Conservation (phyloP, 2,113 vertebrate genomes). For the Mobula hypostoma region DNA sequence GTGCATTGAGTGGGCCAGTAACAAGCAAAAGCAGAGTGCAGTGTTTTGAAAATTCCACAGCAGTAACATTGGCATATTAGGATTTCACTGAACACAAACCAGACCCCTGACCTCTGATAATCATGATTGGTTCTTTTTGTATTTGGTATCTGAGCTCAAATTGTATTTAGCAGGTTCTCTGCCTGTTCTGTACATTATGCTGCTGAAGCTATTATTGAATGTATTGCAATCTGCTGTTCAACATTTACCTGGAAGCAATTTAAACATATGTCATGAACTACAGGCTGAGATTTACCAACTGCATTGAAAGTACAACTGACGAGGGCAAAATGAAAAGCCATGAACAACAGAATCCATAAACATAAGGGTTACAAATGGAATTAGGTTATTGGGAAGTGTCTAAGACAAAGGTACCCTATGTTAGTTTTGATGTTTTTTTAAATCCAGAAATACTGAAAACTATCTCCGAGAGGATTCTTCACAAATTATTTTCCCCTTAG, state of each 20-base stretch:
- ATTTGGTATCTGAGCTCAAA: neutral
- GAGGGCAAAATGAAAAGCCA: neutral
- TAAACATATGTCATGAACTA: neutral
- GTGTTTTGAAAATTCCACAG: neutral
- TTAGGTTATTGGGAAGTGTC: neutral
- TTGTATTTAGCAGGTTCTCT: neutral
- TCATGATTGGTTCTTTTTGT: neutral
- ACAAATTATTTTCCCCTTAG: neutral
- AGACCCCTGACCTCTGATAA: neutral
- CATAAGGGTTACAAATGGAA: neutral
- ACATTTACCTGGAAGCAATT: neutral
- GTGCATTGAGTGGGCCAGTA: no score
- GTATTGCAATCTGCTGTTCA: slow-evolving; percentile 6
- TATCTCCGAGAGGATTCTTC: neutral
- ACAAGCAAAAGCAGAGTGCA: no score
- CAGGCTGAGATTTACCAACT: neutral
- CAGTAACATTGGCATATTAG: neutral
- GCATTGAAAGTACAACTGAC: neutral
- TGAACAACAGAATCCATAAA: slow-evolving; percentile 11
- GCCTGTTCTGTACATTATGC: neutral
- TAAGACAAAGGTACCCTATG: neutral
- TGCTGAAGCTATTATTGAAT: neutral
- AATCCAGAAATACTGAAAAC: neutral
- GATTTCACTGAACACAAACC: neutral
- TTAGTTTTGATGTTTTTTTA: neutral